Conservation (phyloP, 2,888 invertebrate species). For the Drosophila subsilvestris region DNA sequence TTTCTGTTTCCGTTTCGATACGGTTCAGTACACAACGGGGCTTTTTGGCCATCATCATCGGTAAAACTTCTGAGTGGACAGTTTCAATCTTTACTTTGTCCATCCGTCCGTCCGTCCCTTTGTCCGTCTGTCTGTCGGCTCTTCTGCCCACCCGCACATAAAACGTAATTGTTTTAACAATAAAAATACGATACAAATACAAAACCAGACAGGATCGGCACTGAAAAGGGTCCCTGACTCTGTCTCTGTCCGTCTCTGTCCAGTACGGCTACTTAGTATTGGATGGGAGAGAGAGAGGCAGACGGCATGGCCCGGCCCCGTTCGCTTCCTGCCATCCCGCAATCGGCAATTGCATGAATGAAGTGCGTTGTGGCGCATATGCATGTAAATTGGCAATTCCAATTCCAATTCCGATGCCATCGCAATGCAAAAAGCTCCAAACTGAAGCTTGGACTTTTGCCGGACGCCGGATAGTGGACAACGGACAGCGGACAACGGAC, state of each 20-base stretch:
- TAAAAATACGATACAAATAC: slow-evolving; percentile 50
- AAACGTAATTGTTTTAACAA: slow-evolving; percentile 70
- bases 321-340: neutral
- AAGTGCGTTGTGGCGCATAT: slow-evolving; percentile 74
- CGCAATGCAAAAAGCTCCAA: slow-evolving; percentile 33
- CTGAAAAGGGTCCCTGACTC: neutral
- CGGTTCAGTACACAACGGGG: neutral
- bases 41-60: neutral
- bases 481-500: neutral
- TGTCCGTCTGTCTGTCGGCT: slow-evolving; percentile 4
- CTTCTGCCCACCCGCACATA: slow-evolving; percentile 21
- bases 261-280: slow-evolving; percentile 57
- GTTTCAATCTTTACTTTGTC: slow-evolving; percentile 20
- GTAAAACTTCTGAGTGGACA: slow-evolving; percentile 17
- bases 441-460: neutral
- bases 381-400: slow-evolving; percentile 75
- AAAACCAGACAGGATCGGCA: slow-evolving; percentile 20
- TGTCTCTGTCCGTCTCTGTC: neutral
- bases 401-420: slow-evolving; percentile 59
- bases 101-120: neutral
- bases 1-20: neutral
- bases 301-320: too few species aligned
- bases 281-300: too few species aligned
- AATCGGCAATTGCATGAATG: slow-evolving; percentile 68
- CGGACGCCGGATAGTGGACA: neutral